Base-by-base conservation (phyloP, 2,888 invertebrate genomes). In the Tenthredo mesomela region DNA sequence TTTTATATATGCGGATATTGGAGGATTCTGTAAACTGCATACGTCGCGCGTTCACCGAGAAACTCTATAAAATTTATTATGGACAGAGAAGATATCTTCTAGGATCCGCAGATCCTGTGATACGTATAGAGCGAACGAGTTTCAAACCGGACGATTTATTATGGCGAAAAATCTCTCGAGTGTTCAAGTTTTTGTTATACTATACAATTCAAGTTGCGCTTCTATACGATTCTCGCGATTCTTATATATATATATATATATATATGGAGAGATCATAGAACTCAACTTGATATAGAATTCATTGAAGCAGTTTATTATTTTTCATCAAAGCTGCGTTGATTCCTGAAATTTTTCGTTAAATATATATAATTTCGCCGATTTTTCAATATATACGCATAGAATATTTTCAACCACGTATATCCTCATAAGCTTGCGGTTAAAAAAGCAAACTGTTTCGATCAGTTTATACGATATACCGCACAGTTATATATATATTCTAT, bases 141-240 rank as follows among this genome's bases (percentile, higher is more conserved):
- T 61, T 10, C 12, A 12, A 21, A 1, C 21, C 21, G 12, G 58
- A 58, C 58, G 21, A 10, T 58, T 21, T n/a, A n/a, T 58, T 58
- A 58, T 58, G 21, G n/a, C n/a, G 58, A 58, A 58, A 58, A 58
- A 61, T 61, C 0, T 61, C 61, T 25, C 61, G 61, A 61, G 61
- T 61, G 61, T 61, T 61, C 61, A 61, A 61, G 61, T 61, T 61
- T 61, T 61, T 61, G 25, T 25, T 61, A n/a, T n/a, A n/a, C n/a
- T n/a, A n/a, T n/a, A 61, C 61, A 21, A 18, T 61, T 61, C 10
- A 25, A 61, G 12, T 61, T n/a, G n/a, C 61, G 61, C 18, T 21
- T 25, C 61, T 61, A 21, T 61, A 21, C 25, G 61, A 2, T 25
- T 61, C 25, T 61, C 61, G 25, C 25, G 12, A 25, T 25, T 25